These are phyloP conservation scores for Uropetala carovei DNA, from an alignment of 2,888 invertebrate species.

Conservation along the genomic window DNA sequence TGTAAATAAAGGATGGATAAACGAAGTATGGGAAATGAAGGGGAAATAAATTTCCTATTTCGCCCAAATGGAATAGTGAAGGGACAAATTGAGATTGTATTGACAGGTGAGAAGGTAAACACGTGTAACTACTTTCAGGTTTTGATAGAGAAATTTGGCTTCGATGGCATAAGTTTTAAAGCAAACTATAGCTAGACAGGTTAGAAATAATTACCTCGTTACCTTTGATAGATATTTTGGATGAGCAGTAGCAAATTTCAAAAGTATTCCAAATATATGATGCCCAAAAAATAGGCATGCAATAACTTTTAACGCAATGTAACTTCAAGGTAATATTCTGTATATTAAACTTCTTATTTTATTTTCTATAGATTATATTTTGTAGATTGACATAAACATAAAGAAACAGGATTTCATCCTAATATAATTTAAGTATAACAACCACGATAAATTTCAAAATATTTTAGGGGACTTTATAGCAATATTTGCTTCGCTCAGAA, in stretches of 20 bases:
- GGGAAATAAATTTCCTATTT: constrained; percentile 27
- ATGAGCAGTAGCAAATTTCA: background rate
- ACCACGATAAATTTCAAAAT: no score
- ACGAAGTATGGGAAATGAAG: constrained; percentile 16
- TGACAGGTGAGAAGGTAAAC: background rate
- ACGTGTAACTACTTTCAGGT: background rate
- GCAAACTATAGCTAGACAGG: background rate
- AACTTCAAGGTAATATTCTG: no score
- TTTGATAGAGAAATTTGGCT: background rate
- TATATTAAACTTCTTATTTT: no score
- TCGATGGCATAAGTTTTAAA: background rate
- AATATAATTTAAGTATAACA: no score
- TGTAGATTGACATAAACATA: no score
- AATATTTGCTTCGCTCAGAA: no score
- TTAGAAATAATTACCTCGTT: background rate
- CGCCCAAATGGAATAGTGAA: background rate
- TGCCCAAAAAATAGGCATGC: background rate
- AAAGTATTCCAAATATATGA: background rate
- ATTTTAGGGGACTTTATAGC: no score
- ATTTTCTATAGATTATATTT: no score
- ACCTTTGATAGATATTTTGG: background rate
- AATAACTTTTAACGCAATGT: no score
- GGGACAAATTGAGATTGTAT: background rate
- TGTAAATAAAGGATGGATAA: constrained; percentile 15
- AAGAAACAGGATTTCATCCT: no score